Conservation (phyloP, 2,113 vertebrate species). For the Actenoides lindsayi region DNA sequence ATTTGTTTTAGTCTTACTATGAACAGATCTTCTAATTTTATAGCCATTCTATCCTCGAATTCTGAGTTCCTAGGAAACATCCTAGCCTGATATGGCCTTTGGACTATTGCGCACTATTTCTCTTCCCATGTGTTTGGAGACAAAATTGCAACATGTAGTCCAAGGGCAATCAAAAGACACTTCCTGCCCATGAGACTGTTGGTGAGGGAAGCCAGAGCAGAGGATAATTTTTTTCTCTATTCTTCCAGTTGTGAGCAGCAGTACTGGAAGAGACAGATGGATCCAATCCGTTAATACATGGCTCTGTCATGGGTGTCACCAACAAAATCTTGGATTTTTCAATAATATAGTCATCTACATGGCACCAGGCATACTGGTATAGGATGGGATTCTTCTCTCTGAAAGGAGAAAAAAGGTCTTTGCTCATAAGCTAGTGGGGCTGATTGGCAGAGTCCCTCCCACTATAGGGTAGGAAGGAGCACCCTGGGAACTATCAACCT, state of each 20-base stretch:
- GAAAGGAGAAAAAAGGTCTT: background rate
- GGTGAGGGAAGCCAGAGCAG: background rate
- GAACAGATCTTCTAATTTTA: background rate
- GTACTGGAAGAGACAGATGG: background rate
- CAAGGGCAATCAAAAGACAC: background rate
- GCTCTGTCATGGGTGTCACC: background rate
- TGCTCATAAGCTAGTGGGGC: fast-evolving
- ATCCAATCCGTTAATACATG: background rate
- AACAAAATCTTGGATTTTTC: background rate
- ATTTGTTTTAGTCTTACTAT: background rate
- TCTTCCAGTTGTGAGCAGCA: background rate
- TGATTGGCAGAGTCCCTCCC: background rate
- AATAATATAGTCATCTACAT: background rate
- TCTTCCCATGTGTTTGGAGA: background rate
- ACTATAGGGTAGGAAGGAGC: background rate
- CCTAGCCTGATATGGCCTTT: background rate
- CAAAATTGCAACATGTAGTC: fast-evolving
- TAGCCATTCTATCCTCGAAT: background rate
- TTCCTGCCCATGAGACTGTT: background rate
- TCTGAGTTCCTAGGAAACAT: background rate
- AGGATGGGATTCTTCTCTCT: background rate
- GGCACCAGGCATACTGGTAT: background rate
- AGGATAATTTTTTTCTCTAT: background rate
- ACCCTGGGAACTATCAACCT: background rate
- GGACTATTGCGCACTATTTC: background rate